phyloP scores from a whole-genome alignment of 2,797 vertebrate species.

The Aldrovandia affinis region DNA sequence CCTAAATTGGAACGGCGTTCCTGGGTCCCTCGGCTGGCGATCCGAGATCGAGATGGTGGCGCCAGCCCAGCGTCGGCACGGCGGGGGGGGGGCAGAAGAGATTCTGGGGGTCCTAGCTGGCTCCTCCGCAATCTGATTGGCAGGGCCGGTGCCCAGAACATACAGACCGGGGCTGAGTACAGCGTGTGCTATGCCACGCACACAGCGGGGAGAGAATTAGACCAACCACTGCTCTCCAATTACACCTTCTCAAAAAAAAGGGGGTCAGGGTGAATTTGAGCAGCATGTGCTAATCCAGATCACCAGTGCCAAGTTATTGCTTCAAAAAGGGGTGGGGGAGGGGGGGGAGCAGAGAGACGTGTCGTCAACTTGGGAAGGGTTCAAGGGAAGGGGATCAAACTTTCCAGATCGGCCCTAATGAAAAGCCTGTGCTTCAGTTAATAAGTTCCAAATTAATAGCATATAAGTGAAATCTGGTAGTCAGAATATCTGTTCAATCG shows the following conservation, averaged over 20 bases:
- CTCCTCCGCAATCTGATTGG: constrained; percentile 3
- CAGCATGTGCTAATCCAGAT: constrained; percentile 9
- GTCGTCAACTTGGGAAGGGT: background rate
- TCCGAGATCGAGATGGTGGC: background rate
- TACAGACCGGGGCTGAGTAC: background rate
- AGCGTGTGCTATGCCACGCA: background rate
- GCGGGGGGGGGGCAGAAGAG: background rate
- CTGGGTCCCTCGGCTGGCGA: background rate
- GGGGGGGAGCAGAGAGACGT: background rate
- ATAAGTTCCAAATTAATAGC: constrained; percentile 4
- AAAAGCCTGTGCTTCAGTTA: background rate
- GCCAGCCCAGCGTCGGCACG: background rate
- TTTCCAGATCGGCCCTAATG: background rate
- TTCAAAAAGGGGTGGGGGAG: background rate
- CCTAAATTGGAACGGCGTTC: background rate
- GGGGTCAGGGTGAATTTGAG: background rate
- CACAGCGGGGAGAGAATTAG: constrained; percentile 11
- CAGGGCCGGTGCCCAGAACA: background rate
- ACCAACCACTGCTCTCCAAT: constrained; percentile 12
- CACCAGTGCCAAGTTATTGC: background rate
- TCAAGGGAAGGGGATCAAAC: background rate
- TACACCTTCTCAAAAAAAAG: background rate
- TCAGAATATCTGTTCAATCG: background rate
- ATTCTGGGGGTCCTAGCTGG: background rate
- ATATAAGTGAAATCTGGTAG: background rate